phyloP scores from a whole-genome alignment of 2,888 invertebrate genomes.

The Leptinotarsa peninsularis region DNA sequence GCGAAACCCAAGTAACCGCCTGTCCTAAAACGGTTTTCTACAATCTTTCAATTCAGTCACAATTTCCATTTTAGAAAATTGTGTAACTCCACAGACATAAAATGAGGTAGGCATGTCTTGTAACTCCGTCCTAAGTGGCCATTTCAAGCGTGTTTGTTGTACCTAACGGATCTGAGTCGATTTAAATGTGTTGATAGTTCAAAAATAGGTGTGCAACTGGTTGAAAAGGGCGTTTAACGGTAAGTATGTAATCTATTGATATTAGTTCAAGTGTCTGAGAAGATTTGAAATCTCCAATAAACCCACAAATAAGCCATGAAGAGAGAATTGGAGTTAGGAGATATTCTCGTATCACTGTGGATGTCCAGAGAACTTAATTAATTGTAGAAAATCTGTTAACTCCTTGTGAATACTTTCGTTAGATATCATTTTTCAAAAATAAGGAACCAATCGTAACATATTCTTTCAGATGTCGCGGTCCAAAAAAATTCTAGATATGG shows the following conservation, averaged over 20 bases:
- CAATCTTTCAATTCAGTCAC: background rate
- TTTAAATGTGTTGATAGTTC: background rate
- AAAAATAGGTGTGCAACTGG: background rate
- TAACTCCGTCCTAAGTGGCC: background rate
- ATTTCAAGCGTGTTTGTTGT: constrained; percentile 6
- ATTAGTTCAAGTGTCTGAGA: background rate
- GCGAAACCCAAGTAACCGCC: background rate
- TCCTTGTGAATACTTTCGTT: background rate
- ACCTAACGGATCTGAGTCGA: background rate
- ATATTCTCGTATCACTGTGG: background rate
- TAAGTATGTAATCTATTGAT: background rate
- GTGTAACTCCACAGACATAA: background rate
- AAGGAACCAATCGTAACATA: background rate
- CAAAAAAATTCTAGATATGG: constrained; percentile 1
- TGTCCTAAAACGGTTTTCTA: background rate
- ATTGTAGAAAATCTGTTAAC: background rate
- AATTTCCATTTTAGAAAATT: background rate
- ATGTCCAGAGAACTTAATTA: background rate
- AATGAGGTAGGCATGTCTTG: background rate
- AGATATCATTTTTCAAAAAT: background rate
- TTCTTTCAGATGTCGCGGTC: background rate
- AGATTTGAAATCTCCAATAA: background rate
- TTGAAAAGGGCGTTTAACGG: background rate
- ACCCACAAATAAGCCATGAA: background rate
- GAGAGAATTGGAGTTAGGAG: constrained; percentile 2